These are phyloP conservation scores for Myopa tessellatipennis DNA, from an alignment of 2,888 invertebrate species.

Conservation along the genomic window DNA sequence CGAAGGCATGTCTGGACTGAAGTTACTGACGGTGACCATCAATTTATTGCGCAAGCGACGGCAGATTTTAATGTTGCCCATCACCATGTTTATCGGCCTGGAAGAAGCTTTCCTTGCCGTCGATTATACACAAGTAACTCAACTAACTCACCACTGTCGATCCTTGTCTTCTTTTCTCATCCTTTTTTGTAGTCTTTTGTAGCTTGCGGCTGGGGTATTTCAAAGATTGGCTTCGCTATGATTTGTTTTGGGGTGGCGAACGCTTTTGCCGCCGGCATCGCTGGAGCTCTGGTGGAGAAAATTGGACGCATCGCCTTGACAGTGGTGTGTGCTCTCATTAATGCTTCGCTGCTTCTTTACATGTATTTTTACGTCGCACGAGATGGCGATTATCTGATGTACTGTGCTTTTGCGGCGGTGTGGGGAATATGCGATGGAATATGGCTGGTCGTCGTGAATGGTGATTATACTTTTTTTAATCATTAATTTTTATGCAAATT, in stretches of 20 bases:
- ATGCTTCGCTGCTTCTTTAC: conserved; percentile 76
- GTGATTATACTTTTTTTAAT: conserved; percentile 70
- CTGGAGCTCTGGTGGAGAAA: conserved; percentile 82
- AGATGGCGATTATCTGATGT: conserved; percentile 75
- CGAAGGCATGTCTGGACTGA: conserved; percentile 75
- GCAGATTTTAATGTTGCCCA: conserved; percentile 86
- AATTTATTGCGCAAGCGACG: conserved; percentile 81
- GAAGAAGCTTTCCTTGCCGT: conserved; percentile 94
- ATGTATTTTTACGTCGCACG: conserved; percentile 80
- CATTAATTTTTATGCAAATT: not conserved
- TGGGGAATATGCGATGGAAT: conserved; percentile 93
- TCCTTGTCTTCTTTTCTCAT: not conserved
- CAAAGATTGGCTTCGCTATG: conserved; percentile 93
- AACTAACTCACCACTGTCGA: not conserved
- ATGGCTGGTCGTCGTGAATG: conserved; percentile 92
- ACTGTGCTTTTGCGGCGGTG: conserved; percentile 82
- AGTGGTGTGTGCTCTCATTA: conserved; percentile 78
- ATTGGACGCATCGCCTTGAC: conserved; percentile 82
- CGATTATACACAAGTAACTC: conserved; percentile 78
- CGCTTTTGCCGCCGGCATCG: conserved; percentile 85
- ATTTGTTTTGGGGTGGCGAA: conserved; percentile 92
- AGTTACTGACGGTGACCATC: conserved; percentile 80
- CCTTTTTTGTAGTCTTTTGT: conserved; percentile 77
- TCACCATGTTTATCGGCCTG: conserved; percentile 93
- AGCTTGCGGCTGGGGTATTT: conserved; percentile 88